Conservation (phyloP, 2,888 invertebrate genomes). For the Anoplius nigerrimus region DNA sequence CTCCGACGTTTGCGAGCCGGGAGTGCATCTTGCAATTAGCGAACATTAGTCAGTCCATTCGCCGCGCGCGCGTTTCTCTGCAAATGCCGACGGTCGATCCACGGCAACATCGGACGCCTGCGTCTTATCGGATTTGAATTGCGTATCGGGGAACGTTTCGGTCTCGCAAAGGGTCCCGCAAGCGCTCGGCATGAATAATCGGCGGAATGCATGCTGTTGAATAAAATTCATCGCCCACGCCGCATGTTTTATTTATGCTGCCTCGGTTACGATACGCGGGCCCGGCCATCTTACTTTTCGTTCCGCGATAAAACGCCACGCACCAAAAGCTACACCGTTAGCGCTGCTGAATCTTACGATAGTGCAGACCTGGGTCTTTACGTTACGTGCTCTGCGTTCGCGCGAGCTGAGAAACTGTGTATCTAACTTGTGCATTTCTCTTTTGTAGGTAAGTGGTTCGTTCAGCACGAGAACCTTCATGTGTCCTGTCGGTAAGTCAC, state of each 20-base stretch:
- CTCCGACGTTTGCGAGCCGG: too few relatives aligned
- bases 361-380: too few relatives aligned
- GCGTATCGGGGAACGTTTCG: not conserved
- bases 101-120: not conserved
- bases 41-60: not conserved
- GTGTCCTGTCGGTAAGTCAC: conserved; percentile 50
- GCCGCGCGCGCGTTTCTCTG: too few relatives aligned
- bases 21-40: conserved; percentile 1
- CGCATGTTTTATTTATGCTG: conserved; percentile 5
- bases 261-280: not conserved
- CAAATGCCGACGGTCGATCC: not conserved
- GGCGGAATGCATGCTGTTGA: conserved; percentile 2
- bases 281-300: not conserved
- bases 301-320: too few relatives aligned
- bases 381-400: too few relatives aligned
- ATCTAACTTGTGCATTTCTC: conserved; percentile 37
- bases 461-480: conserved; percentile 20
- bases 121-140: conserved; percentile 11
- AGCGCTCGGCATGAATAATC: conserved; percentile 1
- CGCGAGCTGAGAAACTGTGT: not conserved
- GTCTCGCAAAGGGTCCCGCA: conserved; percentile 1
- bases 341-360: too few relatives aligned
- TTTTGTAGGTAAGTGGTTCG: conserved; percentile 53
- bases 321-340: too few relatives aligned
- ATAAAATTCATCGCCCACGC: not conserved